Percentiles rank a stretch among this genome's conserved stretches.
phyloP scores from a whole-genome alignment of 2,797 vertebrate species.

The Huso huso region DNA sequence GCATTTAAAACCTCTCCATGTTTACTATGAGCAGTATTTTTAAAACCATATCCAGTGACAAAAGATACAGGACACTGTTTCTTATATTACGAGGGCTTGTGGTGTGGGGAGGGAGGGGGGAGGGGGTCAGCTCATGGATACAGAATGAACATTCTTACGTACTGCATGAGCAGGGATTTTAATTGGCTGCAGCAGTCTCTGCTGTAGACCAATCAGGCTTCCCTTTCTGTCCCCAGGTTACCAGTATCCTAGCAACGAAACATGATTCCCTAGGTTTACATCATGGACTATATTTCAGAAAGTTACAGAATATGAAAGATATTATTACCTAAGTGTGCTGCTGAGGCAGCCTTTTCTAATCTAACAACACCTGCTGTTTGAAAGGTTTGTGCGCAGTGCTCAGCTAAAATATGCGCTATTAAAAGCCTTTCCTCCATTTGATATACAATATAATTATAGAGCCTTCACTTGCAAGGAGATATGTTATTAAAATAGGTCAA shows the following conservation, averaged over 20 bases:
- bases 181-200: constrained; percentile 54
- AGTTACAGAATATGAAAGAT: constrained; percentile 80
- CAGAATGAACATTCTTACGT: constrained; percentile 71
- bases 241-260: constrained; percentile 67
- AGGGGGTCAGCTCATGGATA: constrained; percentile 61
- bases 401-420: constrained; percentile 51
- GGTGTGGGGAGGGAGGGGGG: constrained; percentile 30
- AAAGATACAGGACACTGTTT: constrained; percentile 70
- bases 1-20: constrained; percentile 53
- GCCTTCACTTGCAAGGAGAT: constrained; percentile 1
- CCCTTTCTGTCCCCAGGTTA: constrained; percentile 61
- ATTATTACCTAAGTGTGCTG: constrained; percentile 77
- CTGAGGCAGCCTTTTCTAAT: constrained; percentile 67
- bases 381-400: constrained; percentile 61
- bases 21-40: constrained; percentile 76
- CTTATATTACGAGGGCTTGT: constrained; percentile 67
- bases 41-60: constrained; percentile 74
- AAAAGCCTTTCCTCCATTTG: constrained; percentile 26
- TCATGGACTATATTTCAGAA: constrained; percentile 94
- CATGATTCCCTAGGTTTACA: constrained; percentile 82
- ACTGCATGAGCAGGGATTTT: constrained; percentile 49
- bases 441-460: constrained; percentile 10
- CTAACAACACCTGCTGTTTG: constrained; percentile 70
- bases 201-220: constrained; percentile 66
- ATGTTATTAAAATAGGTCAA: no score